Evolutionary conservation across 2,797 vertebrate genomes (phyloP).

Genomic region (Lerista edwardsae): DNA sequence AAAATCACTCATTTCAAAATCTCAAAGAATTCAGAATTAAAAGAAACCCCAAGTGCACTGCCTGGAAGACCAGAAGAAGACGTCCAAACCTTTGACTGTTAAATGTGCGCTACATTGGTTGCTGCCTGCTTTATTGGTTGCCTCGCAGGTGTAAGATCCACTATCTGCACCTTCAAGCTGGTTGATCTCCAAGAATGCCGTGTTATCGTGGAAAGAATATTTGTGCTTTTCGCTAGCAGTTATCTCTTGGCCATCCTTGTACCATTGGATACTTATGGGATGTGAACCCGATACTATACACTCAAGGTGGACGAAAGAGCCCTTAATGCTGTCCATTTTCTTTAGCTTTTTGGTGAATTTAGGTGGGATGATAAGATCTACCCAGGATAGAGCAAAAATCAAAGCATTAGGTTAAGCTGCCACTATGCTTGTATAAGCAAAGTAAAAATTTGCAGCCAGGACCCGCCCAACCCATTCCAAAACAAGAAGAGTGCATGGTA

Average conservation of each 20-base stretch:
- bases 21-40: slow-evolving; percentile 7
- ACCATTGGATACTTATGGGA: slow-evolving; percentile 93
- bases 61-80: slow-evolving; percentile 20
- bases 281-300: slow-evolving; percentile 95
- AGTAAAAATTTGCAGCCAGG: slow-evolving; percentile 8
- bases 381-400: slow-evolving; percentile 67
- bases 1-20: slow-evolving; percentile 43
- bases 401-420: slow-evolving; percentile 40
- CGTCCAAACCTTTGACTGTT: slow-evolving; percentile 93
- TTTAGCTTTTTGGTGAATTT: slow-evolving; percentile 96
- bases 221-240: slow-evolving; percentile 89
- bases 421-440: slow-evolving; percentile 12
- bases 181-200: slow-evolving; percentile 92
- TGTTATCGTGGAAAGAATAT: slow-evolving; percentile 95
- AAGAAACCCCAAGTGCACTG: slow-evolving; percentile 33
- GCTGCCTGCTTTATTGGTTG: slow-evolving; percentile 91
- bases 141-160: slow-evolving; percentile 92
- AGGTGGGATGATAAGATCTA: slow-evolving; percentile 97
- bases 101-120: slow-evolving; percentile 91
- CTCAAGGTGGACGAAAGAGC: slow-evolving; percentile 92
- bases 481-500: slow-evolving; percentile 62
- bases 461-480: not conserved
- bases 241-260: slow-evolving; percentile 91
- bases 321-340: slow-evolving; percentile 93
- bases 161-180: slow-evolving; percentile 87